These are phyloP conservation scores for Tapera naevia DNA, from an alignment of 2,797 vertebrate genomes.

Conservation along the genomic window DNA sequence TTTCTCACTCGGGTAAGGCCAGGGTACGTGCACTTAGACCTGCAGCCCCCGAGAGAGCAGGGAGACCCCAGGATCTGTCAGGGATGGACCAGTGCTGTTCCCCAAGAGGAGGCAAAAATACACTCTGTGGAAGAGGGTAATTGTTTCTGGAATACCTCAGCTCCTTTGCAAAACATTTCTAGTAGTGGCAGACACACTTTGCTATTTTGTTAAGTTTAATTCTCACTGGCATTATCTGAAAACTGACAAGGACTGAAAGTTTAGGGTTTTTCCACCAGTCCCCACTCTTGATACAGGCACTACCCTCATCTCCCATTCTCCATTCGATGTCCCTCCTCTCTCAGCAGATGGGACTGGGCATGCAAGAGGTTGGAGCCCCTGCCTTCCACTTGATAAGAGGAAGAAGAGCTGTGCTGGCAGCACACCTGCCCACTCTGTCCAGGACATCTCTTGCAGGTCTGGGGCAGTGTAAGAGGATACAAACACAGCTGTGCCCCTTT, in stretches of 20 bases:
- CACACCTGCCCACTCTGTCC: neutral
- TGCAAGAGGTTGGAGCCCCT: neutral
- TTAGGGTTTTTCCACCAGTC: neutral
- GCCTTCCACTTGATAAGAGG: neutral
- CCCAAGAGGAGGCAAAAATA: neutral
- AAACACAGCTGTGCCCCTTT: neutral
- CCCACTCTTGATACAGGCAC: neutral
- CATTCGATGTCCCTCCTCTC: neutral
- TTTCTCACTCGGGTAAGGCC: neutral
- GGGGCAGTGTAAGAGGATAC: neutral
- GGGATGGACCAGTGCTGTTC: neutral
- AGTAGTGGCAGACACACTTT: neutral
- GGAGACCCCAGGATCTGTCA: neutral
- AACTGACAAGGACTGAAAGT: neutral
- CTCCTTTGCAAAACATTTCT: neutral
- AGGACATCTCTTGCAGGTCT: neutral
- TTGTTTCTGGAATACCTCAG: neutral
- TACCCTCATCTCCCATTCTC: neutral
- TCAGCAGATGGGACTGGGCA: neutral
- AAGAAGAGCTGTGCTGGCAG: neutral
- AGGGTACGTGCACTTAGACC: neutral
- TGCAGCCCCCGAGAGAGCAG: neutral
- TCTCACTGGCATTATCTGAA: neutral
- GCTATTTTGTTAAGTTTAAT: neutral
- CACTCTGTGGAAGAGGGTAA: neutral